Evolutionary conservation across 2,888 invertebrate species (phyloP).

Genomic region (Heliconius hortense): DNA sequence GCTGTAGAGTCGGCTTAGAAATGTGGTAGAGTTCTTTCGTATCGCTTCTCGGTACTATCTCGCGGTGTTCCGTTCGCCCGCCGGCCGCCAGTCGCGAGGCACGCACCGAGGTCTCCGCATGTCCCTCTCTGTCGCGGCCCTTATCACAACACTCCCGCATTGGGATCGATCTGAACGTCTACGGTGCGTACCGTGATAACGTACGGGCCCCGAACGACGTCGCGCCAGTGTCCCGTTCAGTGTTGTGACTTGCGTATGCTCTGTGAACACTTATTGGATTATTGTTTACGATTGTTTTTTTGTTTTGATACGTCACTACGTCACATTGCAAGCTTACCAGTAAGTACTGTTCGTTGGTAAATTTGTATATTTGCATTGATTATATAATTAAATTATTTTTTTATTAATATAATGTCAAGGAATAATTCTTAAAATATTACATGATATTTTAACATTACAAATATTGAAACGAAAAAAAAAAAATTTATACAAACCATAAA

Average conservation of each 20-base stretch:
- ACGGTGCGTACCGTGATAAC: conserved; percentile 60
- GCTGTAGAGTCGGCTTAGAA: conserved; percentile 24
- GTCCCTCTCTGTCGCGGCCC: conserved; percentile 50
- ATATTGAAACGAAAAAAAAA: no score
- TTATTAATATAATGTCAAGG: background rate
- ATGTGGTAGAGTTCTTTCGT: conserved; percentile 36
- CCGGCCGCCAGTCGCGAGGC: conserved; percentile 62
- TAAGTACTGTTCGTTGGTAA: conserved; percentile 31
- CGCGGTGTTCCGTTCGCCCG: conserved; percentile 36
- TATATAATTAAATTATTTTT: conserved; percentile 18
- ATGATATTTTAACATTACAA: no score
- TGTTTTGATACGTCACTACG: conserved; percentile 37
- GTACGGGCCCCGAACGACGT: conserved; percentile 61
- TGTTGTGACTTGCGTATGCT: conserved; percentile 52
- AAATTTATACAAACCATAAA: no score
- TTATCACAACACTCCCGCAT: conserved; percentile 71
- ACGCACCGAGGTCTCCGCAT: conserved; percentile 63
- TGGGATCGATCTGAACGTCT: conserved; percentile 75
- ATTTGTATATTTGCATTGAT: conserved; percentile 9
- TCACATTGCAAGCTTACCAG: conserved; percentile 35
- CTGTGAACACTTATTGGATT: conserved; percentile 52
- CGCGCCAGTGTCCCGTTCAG: conserved; percentile 60
- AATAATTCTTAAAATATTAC: no score
- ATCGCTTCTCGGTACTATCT: conserved; percentile 36
- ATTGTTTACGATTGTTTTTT: conserved; percentile 42